Evolutionary conservation across 2,888 invertebrate species (phyloP), one percentile per base, ranked within the genome.

Genomic region (Amaurobius ferox): DNA sequence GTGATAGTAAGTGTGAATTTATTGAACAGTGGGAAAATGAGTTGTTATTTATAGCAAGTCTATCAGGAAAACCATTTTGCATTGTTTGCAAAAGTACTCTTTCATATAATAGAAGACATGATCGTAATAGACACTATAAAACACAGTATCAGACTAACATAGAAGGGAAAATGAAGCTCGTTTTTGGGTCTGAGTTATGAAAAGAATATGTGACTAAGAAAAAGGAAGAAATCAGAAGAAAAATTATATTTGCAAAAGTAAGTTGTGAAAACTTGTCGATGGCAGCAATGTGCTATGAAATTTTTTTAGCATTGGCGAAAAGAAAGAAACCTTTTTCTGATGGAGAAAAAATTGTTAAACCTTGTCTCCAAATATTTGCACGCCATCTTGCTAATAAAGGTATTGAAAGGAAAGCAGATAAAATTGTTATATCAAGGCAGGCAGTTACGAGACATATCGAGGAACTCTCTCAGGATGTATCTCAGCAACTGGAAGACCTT

Each of bases 321-420:
- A n/a, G n/a, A n/a, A n/a, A n/a, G n/a, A n/a, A n/a, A 3, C 44
- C 44, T 13, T 44, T 44, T 44, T 44, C 44, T 44, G 3, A 44
- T n/a, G n/a, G 0, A 26, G 30, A 67, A 29, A 23, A 29, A 28
- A 67, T 67, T 67, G 0, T 67, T 67, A 67, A 67, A n/a, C 16
- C 67, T 28, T 29, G 55, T 48, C 71, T 55, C 29, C 71, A 48
- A 72, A 44, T 72, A 55, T 30, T 44, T 72, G 71, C 48, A 29
- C 30, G 48, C 55, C n/a, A 48, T 72, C 71, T 48, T 29, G 9
- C 11, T 67, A 29, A 67, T 72, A 72, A 73, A 62, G 61, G 3
- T 0, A 30, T 73, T 62, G 61, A 73, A 73, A 61, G 35, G 35
- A 73, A 55, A 9, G 29, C 23, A 67, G 35, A 67, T 13, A 23